Evolutionary conservation across 2,888 invertebrate genomes (phyloP).

Genomic region (Lithodes maja): DNA sequence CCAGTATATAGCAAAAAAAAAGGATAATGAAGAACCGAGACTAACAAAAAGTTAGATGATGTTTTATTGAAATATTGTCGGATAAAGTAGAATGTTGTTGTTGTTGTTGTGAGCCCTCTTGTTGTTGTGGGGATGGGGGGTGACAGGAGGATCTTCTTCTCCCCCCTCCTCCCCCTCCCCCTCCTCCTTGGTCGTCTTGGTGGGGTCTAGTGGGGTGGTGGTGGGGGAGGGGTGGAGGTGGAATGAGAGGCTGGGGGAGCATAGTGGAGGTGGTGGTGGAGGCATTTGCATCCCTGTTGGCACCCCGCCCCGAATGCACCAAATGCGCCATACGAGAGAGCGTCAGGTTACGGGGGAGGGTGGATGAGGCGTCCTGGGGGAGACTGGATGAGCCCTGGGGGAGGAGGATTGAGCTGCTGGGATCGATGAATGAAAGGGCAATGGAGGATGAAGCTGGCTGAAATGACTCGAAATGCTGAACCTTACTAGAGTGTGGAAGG

Average conservation of each 20-base stretch:
- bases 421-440: too few relatives aligned
- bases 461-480: too few relatives aligned
- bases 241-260: not conserved
- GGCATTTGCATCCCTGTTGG: too few relatives aligned
- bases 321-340: constrained; percentile 29
- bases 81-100: constrained; percentile 40
- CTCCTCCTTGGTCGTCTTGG: constrained; percentile 1
- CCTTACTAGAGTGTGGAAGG: not conserved
- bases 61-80: constrained; percentile 59
- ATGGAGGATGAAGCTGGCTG: not conserved
- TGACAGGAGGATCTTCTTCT: not conserved
- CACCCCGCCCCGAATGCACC: constrained; percentile 25
- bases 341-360: constrained; percentile 5
- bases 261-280: not conserved
- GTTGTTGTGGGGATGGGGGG: not conserved
- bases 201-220: too few relatives aligned
- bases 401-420: too few relatives aligned
- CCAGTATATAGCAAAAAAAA: too few relatives aligned
- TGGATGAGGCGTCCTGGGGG: not conserved
- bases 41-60: constrained; percentile 57
- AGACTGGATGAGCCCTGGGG: not conserved
- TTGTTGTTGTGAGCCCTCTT: constrained; percentile 16
- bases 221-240: not conserved
- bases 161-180: not conserved
- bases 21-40: constrained; percentile 47